phyloP scores from a whole-genome alignment of 2,113 vertebrate species.

The Protomyctophum bolini region DNA sequence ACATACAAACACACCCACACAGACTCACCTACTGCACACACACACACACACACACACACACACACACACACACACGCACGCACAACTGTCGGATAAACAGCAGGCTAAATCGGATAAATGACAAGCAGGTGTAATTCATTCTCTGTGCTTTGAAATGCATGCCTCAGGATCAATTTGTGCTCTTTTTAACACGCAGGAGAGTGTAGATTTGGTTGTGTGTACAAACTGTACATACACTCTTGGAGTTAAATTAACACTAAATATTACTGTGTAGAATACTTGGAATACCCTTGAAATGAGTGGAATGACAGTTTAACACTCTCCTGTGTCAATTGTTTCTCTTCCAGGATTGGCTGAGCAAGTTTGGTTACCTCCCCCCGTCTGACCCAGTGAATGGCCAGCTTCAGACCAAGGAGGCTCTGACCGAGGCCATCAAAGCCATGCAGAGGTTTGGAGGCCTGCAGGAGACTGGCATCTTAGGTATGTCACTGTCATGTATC shows the following conservation, averaged over 20 bases:
- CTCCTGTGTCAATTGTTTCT: constrained; percentile 35
- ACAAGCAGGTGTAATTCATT: constrained; percentile 38
- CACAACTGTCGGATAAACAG: neutral
- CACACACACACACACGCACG: neutral
- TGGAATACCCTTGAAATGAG: constrained; percentile 39
- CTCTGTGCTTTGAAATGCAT: neutral
- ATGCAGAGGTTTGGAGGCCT: constrained; percentile 96
- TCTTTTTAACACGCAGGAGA: too few relatives aligned
- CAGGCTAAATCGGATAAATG: neutral
- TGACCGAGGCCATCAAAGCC: constrained; percentile 89
- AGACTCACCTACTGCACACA: neutral
- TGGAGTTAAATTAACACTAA: too few relatives aligned
- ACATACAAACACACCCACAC: neutral
- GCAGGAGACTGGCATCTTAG: constrained; percentile 87
- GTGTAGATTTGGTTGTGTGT: too few relatives aligned
- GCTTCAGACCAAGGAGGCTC: constrained; percentile 90
- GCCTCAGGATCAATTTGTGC: too few relatives aligned
- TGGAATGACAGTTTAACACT: constrained; percentile 25
- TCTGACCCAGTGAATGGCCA: constrained; percentile 85
- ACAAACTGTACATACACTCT: too few relatives aligned
- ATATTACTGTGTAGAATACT: neutral
- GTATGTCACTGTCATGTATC: too few relatives aligned
- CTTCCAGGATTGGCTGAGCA: constrained; percentile 92
- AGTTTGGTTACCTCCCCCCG: constrained; percentile 93
- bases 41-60: neutral